These are phyloP conservation scores for Drosophila antonietae DNA, from an alignment of 2,888 invertebrate genomes.

Conservation along the genomic window DNA sequence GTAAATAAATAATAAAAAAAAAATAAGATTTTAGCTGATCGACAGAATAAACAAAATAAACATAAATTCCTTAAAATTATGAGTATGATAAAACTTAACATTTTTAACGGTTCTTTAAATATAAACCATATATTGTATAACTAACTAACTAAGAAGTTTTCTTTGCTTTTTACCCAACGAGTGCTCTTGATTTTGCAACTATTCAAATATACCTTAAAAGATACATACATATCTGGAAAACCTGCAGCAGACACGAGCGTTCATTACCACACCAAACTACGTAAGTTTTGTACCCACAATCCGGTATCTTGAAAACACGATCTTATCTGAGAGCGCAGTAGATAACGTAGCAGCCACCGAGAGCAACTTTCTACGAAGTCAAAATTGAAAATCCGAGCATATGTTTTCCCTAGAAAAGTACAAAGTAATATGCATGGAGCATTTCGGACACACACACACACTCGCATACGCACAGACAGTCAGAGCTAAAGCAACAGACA, in stretches of 20 bases:
- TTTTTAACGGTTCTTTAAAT: neutral
- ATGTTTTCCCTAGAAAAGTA: slow-evolving; percentile 72
- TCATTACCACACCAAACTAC: slow-evolving; percentile 7
- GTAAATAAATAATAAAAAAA: neutral
- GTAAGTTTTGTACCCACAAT: slow-evolving; percentile 22
- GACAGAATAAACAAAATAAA: neutral
- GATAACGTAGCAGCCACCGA: slow-evolving; percentile 42
- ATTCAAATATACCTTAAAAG: neutral
- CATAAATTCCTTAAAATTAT: too few relatives aligned
- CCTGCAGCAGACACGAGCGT: slow-evolving; percentile 2
- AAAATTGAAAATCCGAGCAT: slow-evolving; percentile 61
- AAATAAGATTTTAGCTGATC: neutral
- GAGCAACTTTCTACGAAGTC: slow-evolving; percentile 41
- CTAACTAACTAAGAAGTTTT: neutral
- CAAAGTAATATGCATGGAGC: slow-evolving; percentile 48
- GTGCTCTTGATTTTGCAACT: neutral
- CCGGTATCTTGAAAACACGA: slow-evolving; percentile 31
- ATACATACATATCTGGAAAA: slow-evolving; percentile 1
- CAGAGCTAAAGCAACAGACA: slow-evolving; percentile 23
- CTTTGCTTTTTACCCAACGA: neutral
- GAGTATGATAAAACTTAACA: neutral
- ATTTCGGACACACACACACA: slow-evolving; percentile 16
- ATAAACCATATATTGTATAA: neutral
- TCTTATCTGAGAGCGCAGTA: slow-evolving; percentile 38
- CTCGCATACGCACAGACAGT: slow-evolving; percentile 25